phyloP scores from a whole-genome alignment of 2,113 vertebrate genomes.

The Vimba vimba region DNA sequence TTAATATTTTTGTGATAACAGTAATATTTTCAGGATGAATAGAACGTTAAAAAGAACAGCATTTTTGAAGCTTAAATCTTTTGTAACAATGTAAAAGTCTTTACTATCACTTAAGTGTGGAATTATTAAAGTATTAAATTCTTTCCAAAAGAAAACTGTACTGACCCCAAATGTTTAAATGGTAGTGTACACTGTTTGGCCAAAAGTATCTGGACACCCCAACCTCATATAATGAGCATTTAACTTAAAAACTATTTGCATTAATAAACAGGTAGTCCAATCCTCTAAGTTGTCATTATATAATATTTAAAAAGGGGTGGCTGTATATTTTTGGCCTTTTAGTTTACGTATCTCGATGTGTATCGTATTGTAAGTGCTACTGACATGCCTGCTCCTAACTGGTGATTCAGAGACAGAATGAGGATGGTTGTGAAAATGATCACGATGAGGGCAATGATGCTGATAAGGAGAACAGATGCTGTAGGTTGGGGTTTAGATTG shows the following conservation, averaged over 20 bases:
- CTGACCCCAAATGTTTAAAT: background rate
- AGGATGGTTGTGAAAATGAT: background rate
- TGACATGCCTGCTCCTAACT: no score
- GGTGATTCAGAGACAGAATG: background rate
- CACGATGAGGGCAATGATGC: conserved; percentile 11
- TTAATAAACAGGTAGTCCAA: background rate
- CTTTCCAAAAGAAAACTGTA: background rate
- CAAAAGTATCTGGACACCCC: background rate
- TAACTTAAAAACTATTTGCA: background rate
- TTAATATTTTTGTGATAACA: background rate
- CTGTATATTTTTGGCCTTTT: background rate
- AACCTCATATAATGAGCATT: background rate
- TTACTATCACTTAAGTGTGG: background rate
- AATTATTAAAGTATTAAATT: background rate
- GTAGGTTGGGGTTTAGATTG: background rate
- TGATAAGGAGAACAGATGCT: conserved; percentile 19
- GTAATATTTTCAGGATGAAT: background rate
- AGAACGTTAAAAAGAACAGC: background rate
- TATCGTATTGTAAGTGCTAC: background rate
- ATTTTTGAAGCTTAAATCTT: background rate
- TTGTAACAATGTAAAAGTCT: background rate
- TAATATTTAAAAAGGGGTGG: background rate
- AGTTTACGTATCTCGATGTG: background rate
- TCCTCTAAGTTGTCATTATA: background rate
- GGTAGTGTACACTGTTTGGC: background rate